Evolutionary conservation across 2,797 vertebrate species (phyloP), one percentile per base, ranked within the genome.

Genomic region (Menidia menidia): DNA sequence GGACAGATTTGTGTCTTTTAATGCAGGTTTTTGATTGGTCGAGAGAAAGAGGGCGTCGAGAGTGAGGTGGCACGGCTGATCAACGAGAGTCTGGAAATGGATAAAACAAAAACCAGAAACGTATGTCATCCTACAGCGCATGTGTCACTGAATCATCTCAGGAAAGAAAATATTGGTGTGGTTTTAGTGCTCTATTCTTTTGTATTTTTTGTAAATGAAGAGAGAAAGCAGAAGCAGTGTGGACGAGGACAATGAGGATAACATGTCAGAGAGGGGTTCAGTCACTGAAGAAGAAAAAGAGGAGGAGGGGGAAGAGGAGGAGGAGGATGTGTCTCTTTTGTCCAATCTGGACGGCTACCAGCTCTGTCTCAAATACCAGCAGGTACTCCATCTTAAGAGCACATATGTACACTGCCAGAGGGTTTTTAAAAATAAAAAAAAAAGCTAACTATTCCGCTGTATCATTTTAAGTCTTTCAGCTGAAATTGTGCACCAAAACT

Each of bases 31-130:
- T 79, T 96, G 79, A 97, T 98, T 93, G 96, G 96, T 42, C 94
- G 97, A 85, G 97, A 97, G 86, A 96, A 95, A 90, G 94, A 95
- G 0, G 96, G 96, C 14, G 93, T 95, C 73, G 95, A 96, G 82
- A 98, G 97, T 48, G 96, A 98, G 88, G 96, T 98, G 81, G 97
- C 96, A 0, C 94, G 96, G 1, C 94, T 98, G 33, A 97, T 98
- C 83, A 96, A 94, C 18, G 96, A 98, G 87, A 97, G 96, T 33
- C 87, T 98, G 68, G 95, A 97, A 77, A 95, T 96, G 75, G 97
- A 97, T 78, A 93, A 91, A 68, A 60, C 82, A 13, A 69, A 75
- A 48, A 61, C 64, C 45, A 54, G 6, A 61, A 78, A 84, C 78
- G 92, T 92, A 35, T 14, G 77, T 86, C 0, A 80, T 83, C 35